phyloP scores from a whole-genome alignment of 1,140 invertebrate species.

The Ridgeia piscesae region DNA sequence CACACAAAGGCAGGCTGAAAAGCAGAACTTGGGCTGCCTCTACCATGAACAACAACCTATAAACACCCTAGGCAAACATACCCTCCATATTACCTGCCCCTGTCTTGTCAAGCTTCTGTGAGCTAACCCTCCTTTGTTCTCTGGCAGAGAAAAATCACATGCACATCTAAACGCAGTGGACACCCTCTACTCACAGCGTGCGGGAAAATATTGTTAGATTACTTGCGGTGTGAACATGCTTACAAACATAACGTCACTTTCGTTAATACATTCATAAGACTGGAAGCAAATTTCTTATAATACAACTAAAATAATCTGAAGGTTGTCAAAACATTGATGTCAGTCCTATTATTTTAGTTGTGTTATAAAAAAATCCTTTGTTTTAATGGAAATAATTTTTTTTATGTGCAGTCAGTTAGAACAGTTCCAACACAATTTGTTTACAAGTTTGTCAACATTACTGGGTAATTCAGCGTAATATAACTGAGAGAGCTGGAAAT shows the following conservation, averaged over 20 bases:
- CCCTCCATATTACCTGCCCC: neutral
- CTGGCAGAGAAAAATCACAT: constrained; percentile 5
- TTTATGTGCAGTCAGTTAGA: neutral
- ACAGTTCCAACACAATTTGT: neutral
- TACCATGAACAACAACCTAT: too few species aligned
- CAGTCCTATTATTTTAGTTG: too few species aligned
- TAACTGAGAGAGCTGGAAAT: neutral
- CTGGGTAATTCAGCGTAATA: neutral
- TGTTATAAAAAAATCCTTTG: too few species aligned
- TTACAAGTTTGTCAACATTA: neutral
- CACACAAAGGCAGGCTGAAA: too few species aligned
- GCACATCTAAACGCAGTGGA: neutral
- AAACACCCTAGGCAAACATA: too few species aligned
- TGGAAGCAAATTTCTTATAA: too few species aligned
- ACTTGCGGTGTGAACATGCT: neutral
- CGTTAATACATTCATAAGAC: too few species aligned
- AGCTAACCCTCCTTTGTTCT: neutral
- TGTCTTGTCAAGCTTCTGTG: neutral
- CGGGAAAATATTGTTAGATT: neutral
- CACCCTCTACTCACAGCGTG: neutral
- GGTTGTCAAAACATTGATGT: too few species aligned
- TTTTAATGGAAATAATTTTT: neutral
- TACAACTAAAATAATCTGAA: too few species aligned
- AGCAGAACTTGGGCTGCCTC: too few species aligned
- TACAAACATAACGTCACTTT: too few species aligned